Base-by-base conservation (phyloP, 2,113 vertebrate genomes). In the Aegypius monachus region DNA sequence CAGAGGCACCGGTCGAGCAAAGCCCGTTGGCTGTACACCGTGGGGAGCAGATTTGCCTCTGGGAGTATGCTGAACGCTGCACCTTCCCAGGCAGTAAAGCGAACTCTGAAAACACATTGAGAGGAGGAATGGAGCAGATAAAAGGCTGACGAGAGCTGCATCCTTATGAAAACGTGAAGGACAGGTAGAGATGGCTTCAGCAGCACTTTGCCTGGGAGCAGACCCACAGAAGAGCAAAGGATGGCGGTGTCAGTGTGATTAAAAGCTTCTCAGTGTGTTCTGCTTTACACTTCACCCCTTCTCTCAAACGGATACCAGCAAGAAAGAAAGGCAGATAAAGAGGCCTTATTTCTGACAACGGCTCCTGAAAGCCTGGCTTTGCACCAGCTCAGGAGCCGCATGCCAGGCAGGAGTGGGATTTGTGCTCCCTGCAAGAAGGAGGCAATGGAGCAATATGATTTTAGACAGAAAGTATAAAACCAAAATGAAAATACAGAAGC, bases 11-110 rank as follows among this genome's bases (percentile, higher is more conserved):
- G 3, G 65, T 0, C 19, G 27, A 74, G 62, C 53, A 43, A 62
- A 50, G 40, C 16, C 48, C 1, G 1, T 50, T 43, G 38, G 47
- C 42, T 1, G 0, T 27, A n/a, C 14, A 1, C 32, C 0, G 1
- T 11, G 48, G 36, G 67, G 16, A 58, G 34, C 34, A 58, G 73
- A 58, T 38, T 34, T 4, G 0, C 42, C 53, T 45, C 61, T 26
- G 32, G 23, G n/a, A 79, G 36, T 0, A 5, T 1, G 8, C 71
- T 72, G 58, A 48, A 23, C 0, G 0, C 75, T 78, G 68, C 68
- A 66, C 43, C 79, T 70, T 91, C 67, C 80, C 83, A 77, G 31
- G 55, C 71, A 66, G 53, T 23, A 6, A 34, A 2, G 26, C 13
- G 38, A 86, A 32, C n/a, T 29, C 62, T 61, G 26, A 81, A 48